Evolutionary conservation across 2,888 invertebrate genomes (phyloP), one percentile per base, ranked within the genome.

Genomic region (Petrolisthes manimaculis): DNA sequence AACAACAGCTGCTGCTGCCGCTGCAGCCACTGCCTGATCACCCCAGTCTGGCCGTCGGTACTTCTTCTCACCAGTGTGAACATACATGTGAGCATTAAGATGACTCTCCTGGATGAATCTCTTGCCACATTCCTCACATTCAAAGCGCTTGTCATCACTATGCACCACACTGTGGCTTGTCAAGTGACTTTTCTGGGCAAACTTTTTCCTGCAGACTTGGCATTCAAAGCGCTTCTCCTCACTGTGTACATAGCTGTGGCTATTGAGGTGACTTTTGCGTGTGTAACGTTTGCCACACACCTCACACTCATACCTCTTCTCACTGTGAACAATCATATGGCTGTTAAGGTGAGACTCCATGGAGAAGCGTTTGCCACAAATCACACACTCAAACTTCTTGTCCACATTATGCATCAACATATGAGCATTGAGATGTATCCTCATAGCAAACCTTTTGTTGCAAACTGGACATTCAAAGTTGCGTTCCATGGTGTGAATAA

Each of bases 101-200:
- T 84, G 83, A 54, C 81, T 84, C 61, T 86, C 86, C 75, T 84
- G 86, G 54, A 74, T 81, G 77, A 89, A 89, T 8, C 81, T 55
- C n/a, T 84, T 89, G 3, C 89, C 89, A 85, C 89, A 89, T 80
- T 89, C 89, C 37, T 85, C 89, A 51, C 89, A 89, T n/a, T 89
- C 80, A 55, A 80, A 89, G 14, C 75, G 53, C 80, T 86, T 84
- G 61, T 89, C 84, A 9, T 82, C 84, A 53, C 80, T 85, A 21
- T 89, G 89, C 5, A 84, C 81, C n/a, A 84, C 77, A 53, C 77
- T 74, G 54, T 89, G 89, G 81, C 86, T 86, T 12, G 71, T 86
- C 37, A 86, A 21, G 51, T 86, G 86, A 21, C 86, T 86, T 67
- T 74, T 81, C 12, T 81, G 86, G 0, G 75, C 54, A 55, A 86